These are phyloP conservation scores for Pissodes strobi DNA, from an alignment of 1,140 invertebrate species.

Conservation along the genomic window DNA sequence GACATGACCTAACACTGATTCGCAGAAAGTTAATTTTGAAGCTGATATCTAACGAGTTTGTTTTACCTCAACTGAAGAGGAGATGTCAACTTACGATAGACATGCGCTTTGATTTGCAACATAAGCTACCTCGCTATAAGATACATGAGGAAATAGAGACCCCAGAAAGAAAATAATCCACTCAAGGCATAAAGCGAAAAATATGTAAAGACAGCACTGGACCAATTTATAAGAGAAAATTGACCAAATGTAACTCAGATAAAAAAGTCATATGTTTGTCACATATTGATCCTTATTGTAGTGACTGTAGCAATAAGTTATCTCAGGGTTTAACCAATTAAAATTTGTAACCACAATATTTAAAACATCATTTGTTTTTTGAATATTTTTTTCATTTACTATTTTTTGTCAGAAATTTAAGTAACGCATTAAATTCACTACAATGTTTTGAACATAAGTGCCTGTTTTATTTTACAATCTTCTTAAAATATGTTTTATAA, in stretches of 20 bases:
- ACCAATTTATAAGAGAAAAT: neutral
- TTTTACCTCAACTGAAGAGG: neutral
- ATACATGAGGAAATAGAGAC: neutral
- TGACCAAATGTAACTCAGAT: neutral
- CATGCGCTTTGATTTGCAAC: too few relatives aligned
- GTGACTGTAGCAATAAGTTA: neutral
- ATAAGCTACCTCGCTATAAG: too few relatives aligned
- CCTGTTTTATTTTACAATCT: too few relatives aligned
- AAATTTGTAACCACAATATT: too few relatives aligned
- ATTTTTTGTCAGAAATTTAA: too few relatives aligned
- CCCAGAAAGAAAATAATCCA: neutral
- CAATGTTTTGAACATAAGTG: too few relatives aligned
- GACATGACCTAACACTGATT: neutral
- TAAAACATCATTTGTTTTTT: too few relatives aligned
- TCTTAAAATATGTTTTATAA: too few relatives aligned
- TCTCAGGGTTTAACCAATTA: neutral
- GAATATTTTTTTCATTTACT: too few relatives aligned
- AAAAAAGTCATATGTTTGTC: neutral
- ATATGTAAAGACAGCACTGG: neutral
- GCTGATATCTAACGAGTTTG: neutral
- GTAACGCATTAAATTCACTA: too few relatives aligned
- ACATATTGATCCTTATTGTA: neutral
- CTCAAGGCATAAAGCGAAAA: neutral
- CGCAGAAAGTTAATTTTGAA: conserved; percentile 7
- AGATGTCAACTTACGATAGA: neutral